These are phyloP conservation scores for Entomyzon cyanotis DNA, from an alignment of 2,113 vertebrate genomes.

Conservation along the genomic window DNA sequence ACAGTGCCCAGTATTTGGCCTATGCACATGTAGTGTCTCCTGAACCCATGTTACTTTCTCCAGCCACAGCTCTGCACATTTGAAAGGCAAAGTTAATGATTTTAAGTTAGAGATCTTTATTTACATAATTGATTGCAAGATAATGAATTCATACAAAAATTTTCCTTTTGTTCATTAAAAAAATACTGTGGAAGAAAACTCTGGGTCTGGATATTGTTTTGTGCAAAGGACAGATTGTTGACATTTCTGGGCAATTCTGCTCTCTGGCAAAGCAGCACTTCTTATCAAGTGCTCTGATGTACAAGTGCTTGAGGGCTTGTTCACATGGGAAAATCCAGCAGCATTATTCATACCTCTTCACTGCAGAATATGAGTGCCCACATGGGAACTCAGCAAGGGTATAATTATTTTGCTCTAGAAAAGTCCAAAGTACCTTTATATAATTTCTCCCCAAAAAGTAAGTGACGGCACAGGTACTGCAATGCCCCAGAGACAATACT, in stretches of 20 bases:
- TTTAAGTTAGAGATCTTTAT: background rate
- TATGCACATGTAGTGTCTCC: background rate
- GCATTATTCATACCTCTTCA: conserved; percentile 25
- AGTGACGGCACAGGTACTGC: background rate
- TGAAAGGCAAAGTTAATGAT: background rate
- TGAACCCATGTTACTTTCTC: background rate
- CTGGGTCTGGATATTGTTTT: background rate
- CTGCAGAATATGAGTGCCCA: background rate
- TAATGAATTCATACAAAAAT: background rate
- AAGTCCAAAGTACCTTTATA: background rate
- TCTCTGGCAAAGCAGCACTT: conserved; percentile 29
- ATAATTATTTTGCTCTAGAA: conserved; percentile 22
- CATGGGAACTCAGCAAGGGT: background rate
- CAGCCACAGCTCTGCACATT: background rate
- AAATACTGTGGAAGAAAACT: background rate
- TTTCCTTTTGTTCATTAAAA: background rate
- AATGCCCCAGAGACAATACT: background rate
- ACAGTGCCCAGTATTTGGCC: background rate
- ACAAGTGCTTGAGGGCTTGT: conserved; percentile 21
- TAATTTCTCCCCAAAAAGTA: background rate
- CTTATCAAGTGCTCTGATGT: conserved; percentile 19
- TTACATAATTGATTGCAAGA: background rate
- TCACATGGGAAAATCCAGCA: conserved; percentile 27
- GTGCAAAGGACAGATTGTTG: conserved; percentile 6
- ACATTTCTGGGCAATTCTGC: background rate